Percentiles rank a stretch among this genome's conserved stretches.
Conservation (phyloP, 2,113 vertebrate species). For the Aplodontia rufa region DNA sequence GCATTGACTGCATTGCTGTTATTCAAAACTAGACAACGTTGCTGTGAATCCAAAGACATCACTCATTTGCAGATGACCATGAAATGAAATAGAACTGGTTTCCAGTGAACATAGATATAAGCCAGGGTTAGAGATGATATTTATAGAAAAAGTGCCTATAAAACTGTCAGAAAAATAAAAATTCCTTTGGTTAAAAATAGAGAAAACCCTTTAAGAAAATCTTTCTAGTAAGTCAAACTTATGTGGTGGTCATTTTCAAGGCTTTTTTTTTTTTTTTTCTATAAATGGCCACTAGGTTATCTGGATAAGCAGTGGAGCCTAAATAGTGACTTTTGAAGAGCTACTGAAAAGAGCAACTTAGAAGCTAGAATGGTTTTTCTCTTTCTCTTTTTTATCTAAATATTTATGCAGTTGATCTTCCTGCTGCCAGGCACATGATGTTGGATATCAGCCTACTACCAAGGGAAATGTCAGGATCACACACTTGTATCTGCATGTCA, state of each 20-base stretch:
- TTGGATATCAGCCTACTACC: slow-evolving; percentile 67
- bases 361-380: neutral
- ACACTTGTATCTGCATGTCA: slow-evolving; percentile 62
- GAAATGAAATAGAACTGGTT: slow-evolving; percentile 63
- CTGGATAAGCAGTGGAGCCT: neutral
- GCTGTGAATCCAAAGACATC: slow-evolving; percentile 44
- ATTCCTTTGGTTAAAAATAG: slow-evolving; percentile 42
- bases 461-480: slow-evolving; percentile 50
- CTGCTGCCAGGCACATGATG: slow-evolving; percentile 35
- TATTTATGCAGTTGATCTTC: slow-evolving; percentile 64
- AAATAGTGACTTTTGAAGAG: neutral
- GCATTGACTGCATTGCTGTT: slow-evolving; percentile 43
- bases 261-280: neutral
- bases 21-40: neutral
- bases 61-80: slow-evolving; percentile 61
- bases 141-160: slow-evolving; percentile 42
- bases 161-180: slow-evolving; percentile 63
- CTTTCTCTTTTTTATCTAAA: slow-evolving; percentile 66
- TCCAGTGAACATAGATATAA: slow-evolving; percentile 57
- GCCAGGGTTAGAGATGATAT: slow-evolving; percentile 25
- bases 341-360: neutral
- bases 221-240: slow-evolving; percentile 9
- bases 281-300: neutral
- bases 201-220: slow-evolving; percentile 28
- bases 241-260: slow-evolving; percentile 33